Evolutionary conservation across 1,140 invertebrate genomes (phyloP), one percentile per base, ranked within the genome.

Genomic region (Drosophila persimilis): DNA sequence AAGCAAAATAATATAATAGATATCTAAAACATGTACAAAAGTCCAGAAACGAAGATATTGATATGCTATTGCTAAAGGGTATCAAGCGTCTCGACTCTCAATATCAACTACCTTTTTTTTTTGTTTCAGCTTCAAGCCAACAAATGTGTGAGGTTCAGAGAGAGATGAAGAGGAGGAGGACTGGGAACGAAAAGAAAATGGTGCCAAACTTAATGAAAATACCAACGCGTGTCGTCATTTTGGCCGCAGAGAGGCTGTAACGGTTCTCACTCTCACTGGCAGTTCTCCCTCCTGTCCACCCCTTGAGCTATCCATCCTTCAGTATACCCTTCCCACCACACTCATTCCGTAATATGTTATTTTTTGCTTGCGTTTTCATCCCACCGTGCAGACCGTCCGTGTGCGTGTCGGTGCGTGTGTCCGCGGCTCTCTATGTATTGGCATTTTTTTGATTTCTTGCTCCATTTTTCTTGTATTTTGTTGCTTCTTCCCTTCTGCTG

Each of bases 161-260:
- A 11, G 52, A 6, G 6, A 13, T 6, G 31, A 74, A 45, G 44
- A 43, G 29, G 9, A 24, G 56, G 56, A 31, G 57, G 17, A 63
- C 24, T 55, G 69, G 31, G 43, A 64, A 65, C 56, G 56, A 56
- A 70, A 67, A 70, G 69, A 62, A 85, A 80, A 85, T 77, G 63
- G 67, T 80, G 76, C 67, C 73, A 77, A 85, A 85, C 72, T 84
- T 84, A 80, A 85, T 84, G 76, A 85, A 85, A 84, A 84, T 84
- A 73, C 80, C 80, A 85, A 84, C 76, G 76, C 80, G 76, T 39
- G 35, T 84, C 76, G 76, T 74, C 76, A 76, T 84, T 80, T 80
- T 81, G 78, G 78, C 78, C 78, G 62, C 78, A 79, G 65, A 79
- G 71, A 64, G 60, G 46, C 71, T 60, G 56, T 56, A 46, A 53